phyloP scores from a whole-genome alignment of 2,797 vertebrate genomes.

The Girardinus metallicus region DNA sequence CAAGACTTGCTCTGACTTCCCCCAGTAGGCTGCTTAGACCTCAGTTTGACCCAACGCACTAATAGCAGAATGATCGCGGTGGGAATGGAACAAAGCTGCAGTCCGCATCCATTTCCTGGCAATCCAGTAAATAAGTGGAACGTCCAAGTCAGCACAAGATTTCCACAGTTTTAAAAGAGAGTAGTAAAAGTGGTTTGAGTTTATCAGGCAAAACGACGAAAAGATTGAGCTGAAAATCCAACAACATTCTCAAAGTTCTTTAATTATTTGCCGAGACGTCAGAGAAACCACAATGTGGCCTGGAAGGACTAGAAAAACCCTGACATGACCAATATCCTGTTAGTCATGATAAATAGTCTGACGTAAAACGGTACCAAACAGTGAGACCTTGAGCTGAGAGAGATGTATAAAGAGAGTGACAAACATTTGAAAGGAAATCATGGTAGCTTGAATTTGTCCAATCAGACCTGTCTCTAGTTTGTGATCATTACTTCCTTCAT shows the following conservation, averaged over 20 bases:
- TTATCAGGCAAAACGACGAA: background rate
- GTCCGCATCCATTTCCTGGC: background rate
- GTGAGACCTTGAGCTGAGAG: background rate
- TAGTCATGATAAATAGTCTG: background rate
- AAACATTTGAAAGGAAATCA: background rate
- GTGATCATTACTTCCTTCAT: background rate
- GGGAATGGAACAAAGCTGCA: background rate
- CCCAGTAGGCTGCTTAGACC: background rate
- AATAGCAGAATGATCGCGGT: background rate
- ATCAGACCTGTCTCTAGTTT: background rate
- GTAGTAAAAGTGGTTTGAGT: background rate
- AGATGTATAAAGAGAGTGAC: background rate
- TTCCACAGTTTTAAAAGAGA: constrained; percentile 4
- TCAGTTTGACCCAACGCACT: background rate
- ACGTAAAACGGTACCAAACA: background rate
- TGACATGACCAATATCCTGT: background rate
- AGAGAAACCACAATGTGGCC: background rate
- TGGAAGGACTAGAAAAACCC: background rate
- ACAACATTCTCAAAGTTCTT: background rate
- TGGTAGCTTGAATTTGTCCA: background rate
- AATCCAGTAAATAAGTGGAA: background rate
- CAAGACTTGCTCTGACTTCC: background rate
- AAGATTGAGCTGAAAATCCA: background rate
- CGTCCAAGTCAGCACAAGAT: constrained; percentile 9
- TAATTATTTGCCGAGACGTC: background rate